Evolutionary conservation across 2,113 vertebrate genomes (phyloP), one percentile per base, ranked within the genome.

Genomic region (Sorex araneus): DNA sequence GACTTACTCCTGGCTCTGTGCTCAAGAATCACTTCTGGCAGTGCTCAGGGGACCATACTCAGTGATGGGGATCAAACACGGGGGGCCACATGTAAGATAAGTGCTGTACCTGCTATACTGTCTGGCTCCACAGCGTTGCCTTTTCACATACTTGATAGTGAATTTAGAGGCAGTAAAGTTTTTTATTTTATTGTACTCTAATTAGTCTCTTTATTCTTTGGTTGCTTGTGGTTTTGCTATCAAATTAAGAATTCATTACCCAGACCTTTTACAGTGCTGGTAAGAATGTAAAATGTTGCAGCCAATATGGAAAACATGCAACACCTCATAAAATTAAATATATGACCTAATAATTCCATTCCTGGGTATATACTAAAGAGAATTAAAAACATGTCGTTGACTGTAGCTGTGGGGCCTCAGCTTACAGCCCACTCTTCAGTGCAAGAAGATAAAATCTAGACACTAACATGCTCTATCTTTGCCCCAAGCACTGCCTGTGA

Each of bases 271-370:
- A 69, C 3, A 78, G 47, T 36, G n/a, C 43, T 88, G 6, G 43
- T 78, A 77, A 50, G 73, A 54, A 78, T 88, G 43, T 78, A 78
- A 69, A 77, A 88, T 69, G 23, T 16, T 77, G 10, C 60, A 69
- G n/a, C 3, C n/a, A 69, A 15, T 54, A 28, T 88, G 32, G n/a
- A 69, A 69, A 67, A 88, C 30, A 88, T 15, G 21, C 50, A 2
- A 18, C 13, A 54, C 43, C 63, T 88, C 75, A 78, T 40, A 78
- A 67, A 67, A n/a, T 87, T 30, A 36, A 78, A 78, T 25, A 74
- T 54, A 63, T 74, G 50, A 85, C 12, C 21, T 66, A 77, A 43
- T 25, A 77, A 77, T 77, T 76, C 43, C 9, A 34, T 76, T 77
- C 15, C n/a, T 77, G 50, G 50, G 32, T 54, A 60, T 71, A 69